These are phyloP conservation scores for Umimayanthus chanpuru DNA, from an alignment of 92 coral and sea anemone species.

Conservation along the genomic window DNA sequence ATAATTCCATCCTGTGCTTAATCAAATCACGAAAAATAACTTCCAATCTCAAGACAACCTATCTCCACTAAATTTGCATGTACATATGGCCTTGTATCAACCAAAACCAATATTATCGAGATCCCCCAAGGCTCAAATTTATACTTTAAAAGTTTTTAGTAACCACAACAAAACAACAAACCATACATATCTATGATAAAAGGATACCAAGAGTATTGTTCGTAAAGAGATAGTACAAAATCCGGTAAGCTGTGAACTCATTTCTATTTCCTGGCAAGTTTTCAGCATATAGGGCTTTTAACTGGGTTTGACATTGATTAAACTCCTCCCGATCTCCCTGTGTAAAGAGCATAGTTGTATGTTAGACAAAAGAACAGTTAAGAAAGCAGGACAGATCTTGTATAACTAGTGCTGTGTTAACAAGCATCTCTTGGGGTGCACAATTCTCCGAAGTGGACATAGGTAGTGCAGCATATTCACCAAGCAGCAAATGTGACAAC, in stretches of 20 bases:
- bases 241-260: slow-evolving; percentile 92
- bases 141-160: too few relatives aligned
- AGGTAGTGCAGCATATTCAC: too few relatives aligned
- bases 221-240: slow-evolving; percentile 85
- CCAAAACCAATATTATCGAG: not conserved
- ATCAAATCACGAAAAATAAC: not conserved
- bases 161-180: not conserved
- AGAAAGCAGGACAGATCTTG: not conserved
- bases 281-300: slow-evolving; percentile 88
- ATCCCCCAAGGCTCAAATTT: not conserved
- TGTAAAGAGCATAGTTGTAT: not conserved
- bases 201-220: slow-evolving; percentile 97
- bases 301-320: slow-evolving; percentile 99
- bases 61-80: too few relatives aligned
- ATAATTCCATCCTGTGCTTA: not conserved
- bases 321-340: slow-evolving; percentile 99
- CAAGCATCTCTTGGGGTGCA: too few relatives aligned
- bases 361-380: not conserved
- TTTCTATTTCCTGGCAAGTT: slow-evolving; percentile 69
- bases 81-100: too few relatives aligned
- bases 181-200: slow-evolving; percentile 16
- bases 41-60: not conserved
- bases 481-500: too few relatives aligned
- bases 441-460: too few relatives aligned
- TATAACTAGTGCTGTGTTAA: not conserved